Conservation (phyloP, 2,113 vertebrate species). For the Montifringilla adamsi region DNA sequence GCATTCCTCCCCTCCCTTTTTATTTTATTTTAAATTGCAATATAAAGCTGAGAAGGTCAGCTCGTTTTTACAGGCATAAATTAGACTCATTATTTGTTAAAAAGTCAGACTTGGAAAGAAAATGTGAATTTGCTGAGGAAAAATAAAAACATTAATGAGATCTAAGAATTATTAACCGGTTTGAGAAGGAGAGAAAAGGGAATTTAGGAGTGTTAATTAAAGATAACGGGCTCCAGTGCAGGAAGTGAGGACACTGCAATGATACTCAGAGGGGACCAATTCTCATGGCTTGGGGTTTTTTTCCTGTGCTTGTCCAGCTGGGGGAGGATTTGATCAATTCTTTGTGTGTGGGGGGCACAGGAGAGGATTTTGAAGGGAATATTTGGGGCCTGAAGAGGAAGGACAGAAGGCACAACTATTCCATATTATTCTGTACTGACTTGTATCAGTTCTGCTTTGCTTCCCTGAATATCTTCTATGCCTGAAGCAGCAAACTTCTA, state of each 20-base stretch:
- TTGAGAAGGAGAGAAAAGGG: neutral
- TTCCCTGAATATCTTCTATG: neutral
- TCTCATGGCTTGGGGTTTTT: neutral
- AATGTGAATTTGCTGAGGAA: neutral
- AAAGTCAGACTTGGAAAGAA: neutral
- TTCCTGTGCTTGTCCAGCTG: neutral
- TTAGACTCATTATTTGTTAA: neutral
- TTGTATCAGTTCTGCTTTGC: neutral
- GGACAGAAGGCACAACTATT: neutral
- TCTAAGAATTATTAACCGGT: conserved; percentile 24
- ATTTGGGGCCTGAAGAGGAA: neutral
- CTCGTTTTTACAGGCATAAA: neutral
- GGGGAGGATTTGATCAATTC: neutral
- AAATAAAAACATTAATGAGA: conserved; percentile 29
- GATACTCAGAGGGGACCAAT: neutral
- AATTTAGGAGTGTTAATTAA: conserved; percentile 7
- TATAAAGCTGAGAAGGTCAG: neutral
- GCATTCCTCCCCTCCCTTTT: neutral
- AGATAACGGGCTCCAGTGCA: neutral
- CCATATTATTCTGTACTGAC: neutral
- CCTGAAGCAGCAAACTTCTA: neutral
- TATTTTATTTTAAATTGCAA: neutral
- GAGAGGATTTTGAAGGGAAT: neutral
- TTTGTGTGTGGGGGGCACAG: neutral
- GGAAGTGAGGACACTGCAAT: neutral